Evolutionary conservation across 2,113 vertebrate species (phyloP).

Genomic region (Chionis minor): DNA sequence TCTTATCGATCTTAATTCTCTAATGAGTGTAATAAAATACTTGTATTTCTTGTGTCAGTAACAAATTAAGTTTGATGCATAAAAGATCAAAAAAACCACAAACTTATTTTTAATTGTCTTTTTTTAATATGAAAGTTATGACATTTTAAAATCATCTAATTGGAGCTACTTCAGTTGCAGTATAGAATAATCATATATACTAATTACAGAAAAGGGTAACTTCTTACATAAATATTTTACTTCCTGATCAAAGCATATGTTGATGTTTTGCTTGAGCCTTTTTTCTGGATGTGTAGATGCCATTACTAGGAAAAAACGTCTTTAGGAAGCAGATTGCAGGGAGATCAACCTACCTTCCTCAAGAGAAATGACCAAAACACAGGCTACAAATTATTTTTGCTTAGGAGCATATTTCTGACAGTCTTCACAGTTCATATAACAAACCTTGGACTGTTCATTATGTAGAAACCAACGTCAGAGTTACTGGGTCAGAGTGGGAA

Average conservation of each 20-base stretch:
- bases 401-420: neutral
- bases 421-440: neutral
- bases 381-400: neutral
- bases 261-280: neutral
- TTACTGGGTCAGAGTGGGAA: neutral
- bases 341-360: neutral
- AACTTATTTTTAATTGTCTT: neutral
- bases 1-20: neutral
- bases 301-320: neutral
- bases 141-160: neutral
- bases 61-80: neutral
- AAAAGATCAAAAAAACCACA: neutral
- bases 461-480: neutral
- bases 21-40: constrained; percentile 32
- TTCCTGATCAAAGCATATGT: neutral
- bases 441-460: neutral
- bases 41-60: neutral
- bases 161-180: neutral
- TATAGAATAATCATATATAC: neutral
- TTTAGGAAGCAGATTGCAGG: neutral
- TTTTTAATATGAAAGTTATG: neutral
- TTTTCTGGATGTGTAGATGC: neutral
- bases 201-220: neutral
- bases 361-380: neutral
- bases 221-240: neutral